Evolutionary conservation across 1,140 invertebrate species (phyloP), one percentile per base, ranked within the genome.

Genomic region (Brachionus sp.): DNA sequence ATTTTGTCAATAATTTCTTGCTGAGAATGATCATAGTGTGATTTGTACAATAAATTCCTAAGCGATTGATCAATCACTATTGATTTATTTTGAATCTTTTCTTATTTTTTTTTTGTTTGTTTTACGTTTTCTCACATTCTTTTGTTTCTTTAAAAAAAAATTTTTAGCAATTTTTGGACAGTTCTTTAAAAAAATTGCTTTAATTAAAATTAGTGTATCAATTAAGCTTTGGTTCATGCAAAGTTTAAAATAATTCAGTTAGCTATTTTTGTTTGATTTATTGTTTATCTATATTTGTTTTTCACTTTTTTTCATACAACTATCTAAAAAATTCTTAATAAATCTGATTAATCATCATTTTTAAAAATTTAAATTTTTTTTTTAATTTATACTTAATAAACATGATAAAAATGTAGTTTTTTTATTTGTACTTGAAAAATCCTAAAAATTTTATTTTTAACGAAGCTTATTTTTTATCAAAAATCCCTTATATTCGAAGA

Each of bases 331-430:
- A 39, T 70, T n/a, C 37, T 70, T 39, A 70, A 39, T 70, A 70
- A 70, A 37, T 70, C 66, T 70, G 66, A 39, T 70, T 70, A 70
- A 70, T 70, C 66, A 70, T 70, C 66, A 70, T 70, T 70, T 70
- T 66, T 66, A 39, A 39, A 70, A 70, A 70, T 39, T 70, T 70
- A 70, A 66, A n/a, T 66, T 70, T 37, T 39, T 70, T 70, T 70
- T 70, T 70, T 70, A 70, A 70, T 70, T 70, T 70, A 70, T 70
- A 70, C 66, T 70, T 39, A 70, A 70, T 70, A 70, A 70, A 70
- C 3, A 70, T 37, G 37, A 70, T 39, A 70, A 70, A 70, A 70
- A 70, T 70, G 33, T 37, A 70, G 12, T 35, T 66, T 29, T 66
- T 33, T 39, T 42, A 39, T 39, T 39, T 70, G 23, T 12, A 39